A percentile compares a stretch with the other conserved stretches of the same genome.
phyloP scores from a whole-genome alignment of 2,888 invertebrate species.

The Marronus borbonicus region DNA sequence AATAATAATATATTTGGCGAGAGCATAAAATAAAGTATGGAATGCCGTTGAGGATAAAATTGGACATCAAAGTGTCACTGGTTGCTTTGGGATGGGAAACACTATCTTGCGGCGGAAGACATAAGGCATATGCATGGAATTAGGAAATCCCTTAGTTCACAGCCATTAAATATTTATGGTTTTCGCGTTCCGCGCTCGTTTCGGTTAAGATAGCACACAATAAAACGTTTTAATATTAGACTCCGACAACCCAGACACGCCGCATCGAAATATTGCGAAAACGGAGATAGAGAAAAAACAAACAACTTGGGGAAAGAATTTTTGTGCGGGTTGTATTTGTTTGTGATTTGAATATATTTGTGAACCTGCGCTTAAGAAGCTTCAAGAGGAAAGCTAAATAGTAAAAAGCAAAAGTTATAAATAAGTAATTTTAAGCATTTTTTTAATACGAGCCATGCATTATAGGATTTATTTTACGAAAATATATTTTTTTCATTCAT shows the following conservation, averaged over 20 bases:
- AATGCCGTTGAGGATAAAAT: slow-evolving; percentile 4
- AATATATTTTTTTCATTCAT: no score
- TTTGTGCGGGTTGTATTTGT: background rate
- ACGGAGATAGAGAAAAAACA: slow-evolving; percentile 3
- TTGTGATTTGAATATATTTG: background rate
- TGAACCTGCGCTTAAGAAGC: background rate
- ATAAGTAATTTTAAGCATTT: background rate
- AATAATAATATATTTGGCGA: slow-evolving; percentile 29
- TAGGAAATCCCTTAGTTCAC: slow-evolving; percentile 45
- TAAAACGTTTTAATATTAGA: slow-evolving; percentile 44
- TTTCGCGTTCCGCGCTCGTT: slow-evolving; percentile 29
- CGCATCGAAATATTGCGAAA: slow-evolving; percentile 25
- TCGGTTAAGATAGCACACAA: slow-evolving; percentile 30
- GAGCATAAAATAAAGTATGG: slow-evolving; percentile 24
- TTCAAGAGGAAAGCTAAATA: background rate
- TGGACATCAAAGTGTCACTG: slow-evolving; percentile 36
- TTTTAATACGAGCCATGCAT: background rate
- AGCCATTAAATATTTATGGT: slow-evolving; percentile 46
- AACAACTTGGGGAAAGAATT: slow-evolving; percentile 4
- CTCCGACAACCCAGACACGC: background rate
- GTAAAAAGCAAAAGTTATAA: background rate
- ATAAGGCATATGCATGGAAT: slow-evolving; percentile 40
- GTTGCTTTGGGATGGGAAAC: slow-evolving; percentile 7
- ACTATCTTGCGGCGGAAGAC: slow-evolving; percentile 25
- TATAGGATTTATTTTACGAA: no score